These are phyloP conservation scores for Pogonocherus hispidulus DNA, from an alignment of 2,888 invertebrate species.

Conservation along the genomic window DNA sequence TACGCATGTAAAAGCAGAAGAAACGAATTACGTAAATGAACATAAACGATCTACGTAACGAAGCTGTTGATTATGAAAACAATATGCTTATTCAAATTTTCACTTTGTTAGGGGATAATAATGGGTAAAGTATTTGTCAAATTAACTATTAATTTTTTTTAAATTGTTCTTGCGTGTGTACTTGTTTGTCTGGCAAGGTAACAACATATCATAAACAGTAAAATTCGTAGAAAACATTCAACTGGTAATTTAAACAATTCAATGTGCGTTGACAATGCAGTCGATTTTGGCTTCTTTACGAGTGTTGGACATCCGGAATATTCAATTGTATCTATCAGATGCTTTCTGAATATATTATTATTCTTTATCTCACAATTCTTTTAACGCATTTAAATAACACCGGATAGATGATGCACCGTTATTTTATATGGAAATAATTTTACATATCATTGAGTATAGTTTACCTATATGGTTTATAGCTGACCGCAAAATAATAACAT, in stretches of 20 bases:
- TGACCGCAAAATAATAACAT: no score
- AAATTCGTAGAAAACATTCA: neutral
- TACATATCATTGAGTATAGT: no score
- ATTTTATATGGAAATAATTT: neutral
- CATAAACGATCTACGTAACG: neutral
- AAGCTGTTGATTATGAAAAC: neutral
- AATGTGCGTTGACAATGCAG: constrained; percentile 1
- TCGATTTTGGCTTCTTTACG: constrained; percentile 8
- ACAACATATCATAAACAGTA: neutral
- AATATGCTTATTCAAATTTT: neutral
- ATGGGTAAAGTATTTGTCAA: neutral
- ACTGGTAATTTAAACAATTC: neutral
- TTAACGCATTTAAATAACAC: neutral
- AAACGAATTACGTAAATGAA: neutral
- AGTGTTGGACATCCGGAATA: constrained; percentile 23
- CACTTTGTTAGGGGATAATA: neutral
- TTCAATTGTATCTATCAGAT: constrained; percentile 8
- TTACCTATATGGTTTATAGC: no score
- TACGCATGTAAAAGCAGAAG: neutral
- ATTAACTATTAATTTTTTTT: neutral
- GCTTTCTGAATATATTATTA: constrained; percentile 12
- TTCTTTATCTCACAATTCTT: neutral
- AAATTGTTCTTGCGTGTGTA: no score
- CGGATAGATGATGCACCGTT: neutral
- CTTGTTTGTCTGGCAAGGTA: neutral